Base-by-base conservation (phyloP, 2,888 invertebrate genomes). In the Erpobdella octoculata region DNA sequence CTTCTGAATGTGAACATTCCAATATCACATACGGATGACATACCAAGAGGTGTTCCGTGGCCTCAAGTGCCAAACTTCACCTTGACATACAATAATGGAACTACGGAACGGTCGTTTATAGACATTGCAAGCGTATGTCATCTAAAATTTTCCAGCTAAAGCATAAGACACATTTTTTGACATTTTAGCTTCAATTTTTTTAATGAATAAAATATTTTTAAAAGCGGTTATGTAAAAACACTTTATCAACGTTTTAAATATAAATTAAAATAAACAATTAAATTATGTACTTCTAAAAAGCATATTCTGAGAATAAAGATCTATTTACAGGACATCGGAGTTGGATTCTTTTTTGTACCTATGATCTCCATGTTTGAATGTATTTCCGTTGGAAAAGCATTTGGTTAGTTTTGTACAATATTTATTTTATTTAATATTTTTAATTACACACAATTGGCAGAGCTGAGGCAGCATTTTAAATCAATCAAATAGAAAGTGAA, bases 261-360 rank as follows among this genome's bases (percentile, higher is more conserved):
- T 53, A 8, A 18, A 53, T 25, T 3, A 25, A 9, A 53, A 18
- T 53, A 53, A 9, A 21, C 12, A 48, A 9, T 48, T 25, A 9
- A n/a, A n/a, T 41, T 1, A n/a, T n/a, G n/a, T n/a, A n/a, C n/a
- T n/a, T n/a, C n/a, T n/a, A n/a, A n/a, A n/a, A n/a, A n/a, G n/a
- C n/a, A n/a, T n/a, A n/a, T n/a, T n/a, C n/a, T n/a, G n/a, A n/a
- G n/a, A n/a, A n/a, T 41, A 35, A 37, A 1, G n/a, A 21, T 21
- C 6, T 38, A n/a, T 8, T 65, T 25, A 6, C 38, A 72, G 72
- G 72, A 72, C 38, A 72, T 72, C 36, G 72, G 72, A 25, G 38
- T 25, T 2, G 72, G 72, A 31, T 72, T 72, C 72, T 72, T 72
- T 59, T 72, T 72, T 35, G 68, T 72, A 18, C 72, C 72, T 12